phyloP scores from a whole-genome alignment of 2,888 invertebrate species.

The Scaptomyza cyrtandrae region DNA sequence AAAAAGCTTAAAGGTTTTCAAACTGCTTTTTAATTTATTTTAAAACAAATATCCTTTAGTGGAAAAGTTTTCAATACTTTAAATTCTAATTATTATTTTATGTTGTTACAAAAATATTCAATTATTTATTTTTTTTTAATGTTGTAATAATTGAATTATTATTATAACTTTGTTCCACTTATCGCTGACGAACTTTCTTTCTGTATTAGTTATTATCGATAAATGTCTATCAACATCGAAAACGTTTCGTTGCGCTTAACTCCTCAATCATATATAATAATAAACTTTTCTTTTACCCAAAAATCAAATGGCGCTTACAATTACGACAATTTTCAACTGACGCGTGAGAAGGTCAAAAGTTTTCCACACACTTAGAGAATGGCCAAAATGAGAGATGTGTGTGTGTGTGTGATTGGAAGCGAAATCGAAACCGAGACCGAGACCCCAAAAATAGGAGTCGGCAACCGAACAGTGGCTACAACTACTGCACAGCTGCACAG shows the following conservation, averaged over 20 bases:
- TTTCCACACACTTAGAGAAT: slow-evolving; percentile 25
- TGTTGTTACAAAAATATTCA: too few species aligned
- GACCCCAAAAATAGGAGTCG: slow-evolving; percentile 36
- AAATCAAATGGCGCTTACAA: slow-evolving; percentile 65
- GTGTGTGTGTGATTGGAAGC: slow-evolving; percentile 4
- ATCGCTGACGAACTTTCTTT: neutral
- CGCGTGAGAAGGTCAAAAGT: slow-evolving; percentile 77
- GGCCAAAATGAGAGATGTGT: slow-evolving; percentile 20
- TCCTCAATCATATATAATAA: slow-evolving; percentile 38
- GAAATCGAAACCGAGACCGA: slow-evolving; percentile 23
- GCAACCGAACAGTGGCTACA: slow-evolving; percentile 47
- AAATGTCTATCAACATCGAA: slow-evolving; percentile 4
- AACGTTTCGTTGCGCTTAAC: slow-evolving; percentile 21
- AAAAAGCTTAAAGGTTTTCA: too few species aligned
- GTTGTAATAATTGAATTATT: too few species aligned
- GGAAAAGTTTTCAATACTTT: too few species aligned
- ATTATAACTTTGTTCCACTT: too few species aligned
- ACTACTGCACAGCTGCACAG: slow-evolving; percentile 68
- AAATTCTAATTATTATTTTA: too few species aligned
- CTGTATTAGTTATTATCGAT: neutral
- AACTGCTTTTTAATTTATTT: too few species aligned
- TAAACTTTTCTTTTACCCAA: slow-evolving; percentile 39
- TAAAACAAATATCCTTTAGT: too few species aligned
- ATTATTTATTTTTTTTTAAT: too few species aligned
- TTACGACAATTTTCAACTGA: slow-evolving; percentile 52